Evolutionary conservation across 2,888 invertebrate species (phyloP), one percentile per base, ranked within the genome.

Genomic region (Microchrysa polita): DNA sequence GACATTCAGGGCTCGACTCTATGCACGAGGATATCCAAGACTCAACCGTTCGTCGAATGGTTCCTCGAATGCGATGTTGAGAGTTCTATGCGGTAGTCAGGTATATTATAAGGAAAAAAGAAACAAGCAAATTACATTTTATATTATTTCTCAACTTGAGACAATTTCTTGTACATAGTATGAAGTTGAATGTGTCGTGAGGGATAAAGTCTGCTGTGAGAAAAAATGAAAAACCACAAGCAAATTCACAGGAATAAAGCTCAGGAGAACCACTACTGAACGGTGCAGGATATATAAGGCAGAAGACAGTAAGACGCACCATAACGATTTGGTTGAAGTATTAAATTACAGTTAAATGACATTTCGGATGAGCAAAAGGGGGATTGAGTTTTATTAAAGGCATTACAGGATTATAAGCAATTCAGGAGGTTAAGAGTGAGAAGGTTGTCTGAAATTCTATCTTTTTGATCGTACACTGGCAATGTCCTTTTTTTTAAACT

Each of bases 331-430:
- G 14, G 22, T 23, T 34, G 27, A 23, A 59, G 59, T 59, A 59
- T 59, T 59, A 59, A 59, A 59, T 59, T 59, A 59, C 59, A 23
- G 23, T n/a, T 2, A 14, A 22, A 59, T 23, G 59, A 23, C 23
- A 59, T 59, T 59, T 59, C 59, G 23, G 14, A 10, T 16, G 55
- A 55, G 16, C 18, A 12, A n/a, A 18, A 22, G 57, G 23, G 20
- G 27, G 23, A 23, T 59, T 23, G 23, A 59, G n/a, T 23, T 59
- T 59, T 22, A 59, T 59, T 59, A 59, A n/a, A 20, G 59, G 59
- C 22, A 23, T 59, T 59, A 23, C 59, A 12, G 59, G 59, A 23
- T 59, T 22, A 59, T 23, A 12, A 22, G n/a, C 59, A 23, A 59
- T 48, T n/a, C 12, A 12, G 10, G 48, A 48, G 48, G 48, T 48